Conservation (phyloP, 2,797 vertebrate genomes). For the Pampus argenteus region DNA sequence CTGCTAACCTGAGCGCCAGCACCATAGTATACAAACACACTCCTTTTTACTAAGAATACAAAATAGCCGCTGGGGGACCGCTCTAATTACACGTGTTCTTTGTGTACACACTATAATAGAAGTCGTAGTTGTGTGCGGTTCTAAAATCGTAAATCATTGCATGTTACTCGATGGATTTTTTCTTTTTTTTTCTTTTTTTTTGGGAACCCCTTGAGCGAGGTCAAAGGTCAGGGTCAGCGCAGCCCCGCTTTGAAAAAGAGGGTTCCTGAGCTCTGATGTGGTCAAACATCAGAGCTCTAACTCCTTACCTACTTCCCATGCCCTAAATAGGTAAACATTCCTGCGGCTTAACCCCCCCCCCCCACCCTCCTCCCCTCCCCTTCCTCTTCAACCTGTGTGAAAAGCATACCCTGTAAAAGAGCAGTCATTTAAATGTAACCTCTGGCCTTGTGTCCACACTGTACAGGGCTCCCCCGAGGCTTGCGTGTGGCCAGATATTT, state of each 20-base stretch:
- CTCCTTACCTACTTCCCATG: conserved; percentile 36
- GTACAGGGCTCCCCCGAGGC: conserved; percentile 42
- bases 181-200: no score
- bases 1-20: not conserved
- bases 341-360: conserved; percentile 68
- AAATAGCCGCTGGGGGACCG: not conserved
- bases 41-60: not conserved
- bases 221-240: not conserved
- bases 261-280: conserved; percentile 17
- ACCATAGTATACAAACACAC: not conserved
- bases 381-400: conserved; percentile 51
- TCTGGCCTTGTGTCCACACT: conserved; percentile 52
- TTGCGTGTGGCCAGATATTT: conserved; percentile 57
- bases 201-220: not conserved
- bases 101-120: not conserved
- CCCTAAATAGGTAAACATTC: conserved; percentile 76
- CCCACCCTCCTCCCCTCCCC: no score
- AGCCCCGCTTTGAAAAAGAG: conserved; percentile 8
- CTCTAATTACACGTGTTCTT: not conserved
- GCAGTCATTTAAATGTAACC: conserved; percentile 54
- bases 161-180: not conserved
- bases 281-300: conserved; percentile 32
- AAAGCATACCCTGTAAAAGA: conserved; percentile 61
- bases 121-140: not conserved
- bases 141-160: no score